Evolutionary conservation across 2,797 vertebrate genomes (phyloP), one percentile per base, ranked within the genome.

Genomic region (Acomys russatus): DNA sequence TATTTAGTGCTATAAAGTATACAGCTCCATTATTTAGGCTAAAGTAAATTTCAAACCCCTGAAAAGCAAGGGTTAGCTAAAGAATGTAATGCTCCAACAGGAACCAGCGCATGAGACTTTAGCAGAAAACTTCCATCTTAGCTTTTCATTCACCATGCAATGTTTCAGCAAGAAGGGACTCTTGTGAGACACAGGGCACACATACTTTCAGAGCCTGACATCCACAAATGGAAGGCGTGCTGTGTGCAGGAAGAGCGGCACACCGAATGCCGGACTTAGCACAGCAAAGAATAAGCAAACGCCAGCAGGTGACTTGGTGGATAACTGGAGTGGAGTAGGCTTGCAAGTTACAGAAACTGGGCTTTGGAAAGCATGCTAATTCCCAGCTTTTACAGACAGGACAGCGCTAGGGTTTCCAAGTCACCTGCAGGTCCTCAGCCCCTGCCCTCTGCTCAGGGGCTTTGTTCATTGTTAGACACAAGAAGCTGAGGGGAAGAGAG

Each of bases 381-480:
- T 74, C 91, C 79, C 88, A 85, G 56, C 44, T 30, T 77, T 80
- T 56, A 33, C 1, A 95, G 51, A 92, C 74, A 59, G 88, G 51
- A 73, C 33, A 91, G 89, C 35, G 8, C 56, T 76, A 83, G 56
- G 14, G 85, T 71, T 94, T 83, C 87, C 94, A 88, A 96, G 95
- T 97, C 98, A 98, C 97, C 98, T 98, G 95, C 94, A 96, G 56
- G 86, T 92, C 91, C 82, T 92, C 85, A 84, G 96, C 94, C 90
- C 96, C 44, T 83, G 92, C 87, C 84, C 90, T 96, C 95, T 73
- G 83, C 95, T 95, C 87, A 92, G 80, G 20, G 56, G 93, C 96
- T 97, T 95, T 98, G 97, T 98, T 93, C 91, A 98, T 98, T 98
- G 97, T 98, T 92, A 92, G 94, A 98, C 91, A 98, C 91, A 97